These are phyloP conservation scores for Thumatha senex DNA, from an alignment of 2,888 invertebrate species.

Conservation along the genomic window DNA sequence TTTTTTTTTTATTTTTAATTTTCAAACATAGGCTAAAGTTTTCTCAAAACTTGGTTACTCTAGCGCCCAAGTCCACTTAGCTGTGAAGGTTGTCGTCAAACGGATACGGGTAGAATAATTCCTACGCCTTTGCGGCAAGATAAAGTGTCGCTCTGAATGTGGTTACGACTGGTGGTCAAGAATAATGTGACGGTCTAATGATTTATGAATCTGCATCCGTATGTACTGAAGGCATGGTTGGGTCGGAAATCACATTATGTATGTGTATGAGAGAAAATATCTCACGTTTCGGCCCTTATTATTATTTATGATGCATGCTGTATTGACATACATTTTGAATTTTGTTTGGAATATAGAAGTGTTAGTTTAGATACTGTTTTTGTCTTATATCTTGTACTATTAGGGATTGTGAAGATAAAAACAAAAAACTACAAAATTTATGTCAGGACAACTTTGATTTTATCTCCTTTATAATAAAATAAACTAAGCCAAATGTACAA, in stretches of 20 bases:
- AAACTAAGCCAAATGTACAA: too few relatives aligned
- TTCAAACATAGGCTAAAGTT: background rate
- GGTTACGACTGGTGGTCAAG: constrained; percentile 37
- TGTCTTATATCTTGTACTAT: background rate
- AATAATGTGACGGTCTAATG: constrained; percentile 37
- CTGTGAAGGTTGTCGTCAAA: constrained; percentile 51
- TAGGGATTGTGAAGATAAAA: background rate
- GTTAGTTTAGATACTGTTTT: background rate
- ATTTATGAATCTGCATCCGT: constrained; percentile 31
- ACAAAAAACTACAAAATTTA: too few relatives aligned
- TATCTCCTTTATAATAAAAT: background rate
- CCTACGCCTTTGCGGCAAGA: constrained; percentile 44
- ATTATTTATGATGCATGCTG: background rate
- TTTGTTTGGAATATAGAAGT: background rate
- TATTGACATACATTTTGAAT: background rate
- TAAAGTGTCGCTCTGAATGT: constrained; percentile 40
- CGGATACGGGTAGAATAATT: constrained; percentile 57
- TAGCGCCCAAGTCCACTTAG: constrained; percentile 32
- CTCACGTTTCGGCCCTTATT: background rate
- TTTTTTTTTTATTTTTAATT: too few relatives aligned
- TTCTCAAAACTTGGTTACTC: background rate
- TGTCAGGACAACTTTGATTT: background rate
- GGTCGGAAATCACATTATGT: constrained; percentile 21
- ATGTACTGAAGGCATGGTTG: constrained; percentile 10
- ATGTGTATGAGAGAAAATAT: background rate